These are phyloP conservation scores for Acronicta aceris DNA, from an alignment of 2,888 invertebrate species.

Conservation along the genomic window DNA sequence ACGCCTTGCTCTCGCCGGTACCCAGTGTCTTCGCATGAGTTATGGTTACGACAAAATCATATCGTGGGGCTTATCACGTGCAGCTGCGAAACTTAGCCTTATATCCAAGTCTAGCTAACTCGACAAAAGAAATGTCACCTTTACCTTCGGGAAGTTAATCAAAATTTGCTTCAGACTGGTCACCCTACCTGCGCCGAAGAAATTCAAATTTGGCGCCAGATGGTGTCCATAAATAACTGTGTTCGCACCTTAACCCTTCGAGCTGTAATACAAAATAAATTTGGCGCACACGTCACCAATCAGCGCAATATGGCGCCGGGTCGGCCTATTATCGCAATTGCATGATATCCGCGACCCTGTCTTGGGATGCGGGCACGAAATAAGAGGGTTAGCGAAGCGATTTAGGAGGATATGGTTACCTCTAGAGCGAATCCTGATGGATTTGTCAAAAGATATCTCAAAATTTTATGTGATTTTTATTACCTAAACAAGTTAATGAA, in stretches of 20 bases:
- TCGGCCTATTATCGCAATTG: slow-evolving; percentile 80
- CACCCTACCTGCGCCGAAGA: slow-evolving; percentile 61
- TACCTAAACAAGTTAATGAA: too few relatives aligned
- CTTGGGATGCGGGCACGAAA: slow-evolving; percentile 65
- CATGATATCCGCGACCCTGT: slow-evolving; percentile 78
- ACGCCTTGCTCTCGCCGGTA: too few relatives aligned
- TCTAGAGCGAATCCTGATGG: neutral
- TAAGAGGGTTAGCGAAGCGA: slow-evolving; percentile 20
- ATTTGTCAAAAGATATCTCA: too few relatives aligned
- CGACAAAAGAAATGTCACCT: slow-evolving; percentile 18
- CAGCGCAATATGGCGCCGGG: slow-evolving; percentile 86
- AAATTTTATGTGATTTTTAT: too few relatives aligned
- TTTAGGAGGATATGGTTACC: neutral
- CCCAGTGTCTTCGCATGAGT: too few relatives aligned
- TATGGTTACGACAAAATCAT: too few relatives aligned
- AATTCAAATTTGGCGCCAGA: slow-evolving; percentile 69
- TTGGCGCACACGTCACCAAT: slow-evolving; percentile 81
- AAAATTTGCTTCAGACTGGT: slow-evolving; percentile 45
- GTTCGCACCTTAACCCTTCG: slow-evolving; percentile 84
- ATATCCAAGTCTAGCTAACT: neutral
- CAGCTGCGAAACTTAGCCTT: too few relatives aligned
- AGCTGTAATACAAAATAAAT: slow-evolving; percentile 84
- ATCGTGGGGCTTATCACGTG: too few relatives aligned
- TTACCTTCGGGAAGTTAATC: slow-evolving; percentile 42
- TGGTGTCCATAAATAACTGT: slow-evolving; percentile 77